A percentile compares a stretch with the other conserved stretches of the same genome.
Conservation (phyloP, 2,797 vertebrate species). For the Chloroceryle amazona region DNA sequence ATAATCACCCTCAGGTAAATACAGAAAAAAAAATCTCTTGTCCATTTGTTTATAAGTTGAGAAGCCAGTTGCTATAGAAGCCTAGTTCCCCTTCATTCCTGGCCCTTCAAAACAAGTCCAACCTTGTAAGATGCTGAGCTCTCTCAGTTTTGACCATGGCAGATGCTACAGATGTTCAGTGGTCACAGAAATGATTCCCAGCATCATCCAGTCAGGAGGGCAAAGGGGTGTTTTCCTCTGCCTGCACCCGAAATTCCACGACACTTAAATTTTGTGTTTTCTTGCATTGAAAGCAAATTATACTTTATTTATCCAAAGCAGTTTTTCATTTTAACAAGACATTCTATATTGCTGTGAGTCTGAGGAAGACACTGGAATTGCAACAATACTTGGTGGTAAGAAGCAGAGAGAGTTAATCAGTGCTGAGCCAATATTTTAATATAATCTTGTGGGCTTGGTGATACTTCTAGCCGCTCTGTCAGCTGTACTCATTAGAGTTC, state of each 20-base stretch:
- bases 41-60: neutral
- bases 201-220: neutral
- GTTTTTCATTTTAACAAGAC: neutral
- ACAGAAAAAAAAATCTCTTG: neutral
- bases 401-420: slow-evolving; percentile 33
- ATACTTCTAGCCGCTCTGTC: slow-evolving; percentile 45
- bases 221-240: neutral
- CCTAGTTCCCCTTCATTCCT: neutral
- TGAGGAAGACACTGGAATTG: neutral
- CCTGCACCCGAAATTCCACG: rapidly evolving
- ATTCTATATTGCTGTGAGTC: neutral
- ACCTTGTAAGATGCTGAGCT: neutral
- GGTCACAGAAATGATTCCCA: neutral
- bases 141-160: neutral
- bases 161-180: neutral
- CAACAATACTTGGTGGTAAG: neutral
- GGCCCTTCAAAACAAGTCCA: neutral
- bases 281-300: neutral
- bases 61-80: neutral
- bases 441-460: neutral
- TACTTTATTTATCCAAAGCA: neutral
- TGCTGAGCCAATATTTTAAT: slow-evolving; percentile 23
- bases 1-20: neutral
- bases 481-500: neutral
- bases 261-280: neutral